These are phyloP conservation scores for Plebejus melissa DNA, from an alignment of 2,888 invertebrate species.

Conservation along the genomic window DNA sequence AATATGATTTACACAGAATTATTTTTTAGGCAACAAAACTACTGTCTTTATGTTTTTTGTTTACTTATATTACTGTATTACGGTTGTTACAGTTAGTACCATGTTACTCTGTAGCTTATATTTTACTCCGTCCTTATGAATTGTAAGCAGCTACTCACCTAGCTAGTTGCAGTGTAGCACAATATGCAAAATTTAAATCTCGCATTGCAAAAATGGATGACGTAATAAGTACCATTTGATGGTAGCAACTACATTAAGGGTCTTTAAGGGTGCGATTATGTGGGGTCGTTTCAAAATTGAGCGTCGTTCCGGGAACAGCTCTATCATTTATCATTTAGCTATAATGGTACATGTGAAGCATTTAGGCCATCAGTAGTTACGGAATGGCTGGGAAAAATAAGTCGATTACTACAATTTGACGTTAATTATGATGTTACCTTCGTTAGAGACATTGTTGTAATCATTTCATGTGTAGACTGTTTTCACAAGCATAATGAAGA, in stretches of 20 bases:
- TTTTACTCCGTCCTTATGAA: no score
- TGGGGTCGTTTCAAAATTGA: conserved; percentile 37
- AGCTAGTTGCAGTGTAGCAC: neutral
- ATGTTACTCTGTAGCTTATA: no score
- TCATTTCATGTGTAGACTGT: no score
- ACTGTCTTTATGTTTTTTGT: no score
- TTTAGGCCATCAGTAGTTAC: neutral
- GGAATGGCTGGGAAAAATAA: neutral
- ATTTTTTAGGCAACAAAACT: no score
- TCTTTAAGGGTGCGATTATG: conserved; percentile 38
- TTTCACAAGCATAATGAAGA: no score
- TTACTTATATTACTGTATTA: no score
- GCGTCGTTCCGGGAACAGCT: conserved; percentile 34
- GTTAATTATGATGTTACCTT: neutral
- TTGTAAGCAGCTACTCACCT: no score
- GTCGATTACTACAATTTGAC: neutral
- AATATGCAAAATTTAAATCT: neutral
- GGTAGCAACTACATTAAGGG: conserved; percentile 36
- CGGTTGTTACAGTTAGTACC: no score
- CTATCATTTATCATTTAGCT: conserved; percentile 37
- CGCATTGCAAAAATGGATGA: conserved; percentile 31
- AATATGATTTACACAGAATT: no score
- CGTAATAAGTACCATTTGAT: conserved; percentile 32
- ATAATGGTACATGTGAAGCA: conserved; percentile 30
- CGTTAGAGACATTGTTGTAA: no score